Evolutionary conservation across 2,113 vertebrate genomes (phyloP).

Genomic region (Desmodus rotundus): DNA sequence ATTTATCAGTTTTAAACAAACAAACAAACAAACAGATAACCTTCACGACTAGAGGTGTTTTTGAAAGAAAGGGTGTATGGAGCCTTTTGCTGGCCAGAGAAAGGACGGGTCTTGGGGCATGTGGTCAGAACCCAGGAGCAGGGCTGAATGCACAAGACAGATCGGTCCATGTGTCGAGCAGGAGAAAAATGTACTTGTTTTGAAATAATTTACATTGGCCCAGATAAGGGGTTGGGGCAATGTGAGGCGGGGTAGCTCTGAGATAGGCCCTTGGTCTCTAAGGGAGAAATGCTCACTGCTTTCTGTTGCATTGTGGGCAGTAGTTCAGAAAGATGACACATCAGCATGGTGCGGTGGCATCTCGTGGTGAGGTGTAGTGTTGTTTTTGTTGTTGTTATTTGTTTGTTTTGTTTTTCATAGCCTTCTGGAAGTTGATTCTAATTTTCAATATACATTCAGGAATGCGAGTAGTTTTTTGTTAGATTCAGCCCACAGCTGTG

Average conservation of each 20-base stretch:
- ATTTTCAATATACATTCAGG: neutral
- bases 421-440: too few species aligned
- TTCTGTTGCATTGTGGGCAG: too few species aligned
- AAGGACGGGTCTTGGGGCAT: neutral
- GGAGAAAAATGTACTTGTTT: neutral
- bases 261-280: neutral
- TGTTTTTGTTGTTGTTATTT: too few species aligned
- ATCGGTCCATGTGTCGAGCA: too few species aligned
- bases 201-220: neutral
- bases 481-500: neutral
- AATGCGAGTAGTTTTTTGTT: neutral
- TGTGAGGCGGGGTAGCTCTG: neutral
- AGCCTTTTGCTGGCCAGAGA: neutral
- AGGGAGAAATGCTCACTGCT: neutral
- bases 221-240: neutral
- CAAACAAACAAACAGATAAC: neutral
- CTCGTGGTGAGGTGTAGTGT: too few species aligned
- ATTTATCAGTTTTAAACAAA: neutral
- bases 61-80: neutral
- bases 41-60: too few species aligned
- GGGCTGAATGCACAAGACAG: neutral
- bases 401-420: neutral
- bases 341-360: fast-evolving
- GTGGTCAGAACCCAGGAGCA: neutral
- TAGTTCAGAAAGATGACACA: too few species aligned